A percentile compares a stretch with the other conserved stretches of the same genome.
These are phyloP conservation scores for Cepaea nemoralis DNA, from an alignment of 1,140 invertebrate species.

Conservation along the genomic window DNA sequence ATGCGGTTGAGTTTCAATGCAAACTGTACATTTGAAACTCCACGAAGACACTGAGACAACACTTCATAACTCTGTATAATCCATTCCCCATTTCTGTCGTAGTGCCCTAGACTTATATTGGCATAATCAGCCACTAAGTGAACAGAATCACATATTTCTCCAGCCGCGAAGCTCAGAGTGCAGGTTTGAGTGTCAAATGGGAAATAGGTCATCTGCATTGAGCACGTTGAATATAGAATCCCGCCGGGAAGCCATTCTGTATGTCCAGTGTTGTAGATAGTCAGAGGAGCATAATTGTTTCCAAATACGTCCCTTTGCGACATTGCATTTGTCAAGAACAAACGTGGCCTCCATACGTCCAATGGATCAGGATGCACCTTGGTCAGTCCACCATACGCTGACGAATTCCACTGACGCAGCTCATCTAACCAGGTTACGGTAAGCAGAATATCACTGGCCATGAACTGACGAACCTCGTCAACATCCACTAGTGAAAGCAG, in stretches of 20 bases:
- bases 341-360: slow-evolving; percentile 13
- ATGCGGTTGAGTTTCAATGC: slow-evolving; percentile 30
- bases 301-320: slow-evolving; percentile 1
- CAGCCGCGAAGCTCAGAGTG: not conserved
- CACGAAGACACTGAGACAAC: not conserved
- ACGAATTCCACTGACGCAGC: slow-evolving; percentile 8
- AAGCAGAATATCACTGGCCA: not conserved
- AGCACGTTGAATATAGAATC: not conserved
- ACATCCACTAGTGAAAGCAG: not conserved
- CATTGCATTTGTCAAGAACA: slow-evolving; percentile 15
- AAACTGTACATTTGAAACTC: not conserved
- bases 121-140: not conserved
- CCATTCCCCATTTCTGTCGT: slow-evolving; percentile 20
- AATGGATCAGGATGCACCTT: not conserved
- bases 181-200: slow-evolving; percentile 26
- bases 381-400: not conserved
- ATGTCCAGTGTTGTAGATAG: not conserved
- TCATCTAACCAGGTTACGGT: slow-evolving; percentile 17
- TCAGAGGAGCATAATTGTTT: slow-evolving; percentile 13
- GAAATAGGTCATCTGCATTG: slow-evolving; percentile 14
- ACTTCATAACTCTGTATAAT: not conserved
- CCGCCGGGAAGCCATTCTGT: slow-evolving; percentile 19
- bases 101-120: not conserved
- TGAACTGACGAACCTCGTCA: slow-evolving; percentile 11
- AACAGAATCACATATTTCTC: not conserved